phyloP scores from a whole-genome alignment of 2,113 vertebrate species.

The Trichomycterus rosablanca region DNA sequence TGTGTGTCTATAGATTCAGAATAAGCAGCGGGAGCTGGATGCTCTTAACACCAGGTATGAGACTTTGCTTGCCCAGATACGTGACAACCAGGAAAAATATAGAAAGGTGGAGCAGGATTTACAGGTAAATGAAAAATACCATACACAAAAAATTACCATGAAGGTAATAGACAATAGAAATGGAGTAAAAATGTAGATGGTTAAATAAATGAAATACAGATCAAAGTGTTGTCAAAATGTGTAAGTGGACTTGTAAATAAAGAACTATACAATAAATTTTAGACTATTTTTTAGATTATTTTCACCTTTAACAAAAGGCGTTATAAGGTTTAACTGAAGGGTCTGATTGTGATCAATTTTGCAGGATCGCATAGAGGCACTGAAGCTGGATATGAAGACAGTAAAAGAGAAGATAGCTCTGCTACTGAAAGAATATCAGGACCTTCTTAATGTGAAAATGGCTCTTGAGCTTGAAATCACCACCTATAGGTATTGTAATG shows the following conservation, averaged over 20 bases:
- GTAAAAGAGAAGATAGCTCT: slow-evolving; percentile 67
- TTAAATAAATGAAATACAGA: too few species aligned
- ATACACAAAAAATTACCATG: too few species aligned
- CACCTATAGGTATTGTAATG: slow-evolving; percentile 64
- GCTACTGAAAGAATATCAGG: slow-evolving; percentile 70
- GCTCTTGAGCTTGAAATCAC: slow-evolving; percentile 71
- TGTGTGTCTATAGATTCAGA: slow-evolving; percentile 53
- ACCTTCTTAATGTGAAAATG: slow-evolving; percentile 71
- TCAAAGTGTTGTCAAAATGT: background rate
- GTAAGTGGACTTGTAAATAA: background rate
- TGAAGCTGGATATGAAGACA: slow-evolving; percentile 54
- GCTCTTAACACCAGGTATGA: slow-evolving; percentile 62
- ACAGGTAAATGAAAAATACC: slow-evolving; percentile 44
- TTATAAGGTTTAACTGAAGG: too few species aligned
- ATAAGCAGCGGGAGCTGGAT: slow-evolving; percentile 63
- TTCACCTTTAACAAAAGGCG: background rate
- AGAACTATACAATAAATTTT: background rate
- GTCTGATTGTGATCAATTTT: slow-evolving; percentile 19
- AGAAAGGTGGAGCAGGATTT: slow-evolving; percentile 49
- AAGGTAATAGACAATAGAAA: too few species aligned
- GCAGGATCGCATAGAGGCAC: slow-evolving; percentile 49
- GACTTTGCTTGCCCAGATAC: slow-evolving; percentile 56
- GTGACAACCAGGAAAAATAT: slow-evolving; percentile 52
- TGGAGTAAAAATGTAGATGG: too few species aligned
- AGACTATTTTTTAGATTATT: background rate